Base-by-base conservation (phyloP, 1,140 invertebrate genomes). In the Drosophila repleta region DNA sequence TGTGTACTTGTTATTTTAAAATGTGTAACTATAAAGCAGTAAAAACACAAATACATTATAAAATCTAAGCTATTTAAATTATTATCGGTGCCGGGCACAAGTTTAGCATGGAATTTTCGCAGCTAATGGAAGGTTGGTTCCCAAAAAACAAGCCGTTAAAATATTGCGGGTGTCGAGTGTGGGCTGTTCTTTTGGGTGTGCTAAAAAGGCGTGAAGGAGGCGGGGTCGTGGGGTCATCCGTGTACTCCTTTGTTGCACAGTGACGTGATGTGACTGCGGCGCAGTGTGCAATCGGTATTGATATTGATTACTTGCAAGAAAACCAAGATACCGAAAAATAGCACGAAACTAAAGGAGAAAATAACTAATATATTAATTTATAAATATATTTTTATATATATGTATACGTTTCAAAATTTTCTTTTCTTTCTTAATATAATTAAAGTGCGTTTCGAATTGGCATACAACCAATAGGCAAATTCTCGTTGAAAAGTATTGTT, bases 271-370 rank as follows among this genome's bases (percentile, higher is more conserved):
- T 41, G 58, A 71, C 72, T 84, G 76, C 67, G 76, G 73, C 81
- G 74, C 74, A 76, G 71, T 83, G 84, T 87, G 82, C 82, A 85
- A 77, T 67, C 80, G 77, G 70, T 53, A 62, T 83, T 20, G 67
- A 66, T 84, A 84, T 84, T 84, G 80, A 84, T 84, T 84, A 85
- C 75, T 84, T 79, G 76, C 80, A 72, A 76, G 76, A 84, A 84
- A 63, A 63, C 37, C 49, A 70, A 76, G 72, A 79, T 83, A 83
- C 80, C 83, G 71, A 78, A 76, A 61, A 64, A 8, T 43, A 17
- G 37, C 8, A n/a, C 45, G 18, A 15, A 20, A 43, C 17, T 39
- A 11, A 20, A 72, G 52, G 1, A 51, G 21, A 52, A 35, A 56
- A 57, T 21, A 68, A 55, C 18, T 65, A n/a, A 41, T 5, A 24